Evolutionary conservation across 2,888 invertebrate species (phyloP).

Genomic region (Phasia obesa): DNA sequence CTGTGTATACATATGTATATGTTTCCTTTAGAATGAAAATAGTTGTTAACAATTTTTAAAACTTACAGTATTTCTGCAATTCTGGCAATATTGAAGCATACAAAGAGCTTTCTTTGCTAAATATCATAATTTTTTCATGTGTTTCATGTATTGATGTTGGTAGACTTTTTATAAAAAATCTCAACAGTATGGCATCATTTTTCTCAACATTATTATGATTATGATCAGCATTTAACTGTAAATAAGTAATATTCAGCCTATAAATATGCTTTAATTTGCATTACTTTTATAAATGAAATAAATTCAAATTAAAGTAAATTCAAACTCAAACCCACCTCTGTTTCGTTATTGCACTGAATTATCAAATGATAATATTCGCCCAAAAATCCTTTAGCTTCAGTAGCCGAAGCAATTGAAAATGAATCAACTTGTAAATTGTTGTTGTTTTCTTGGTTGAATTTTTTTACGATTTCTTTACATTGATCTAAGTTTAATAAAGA

Average conservation of each 20-base stretch:
- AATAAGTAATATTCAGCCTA: constrained; percentile 63
- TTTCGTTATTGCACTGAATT: constrained; percentile 61
- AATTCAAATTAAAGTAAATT: no score
- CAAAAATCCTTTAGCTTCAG: constrained; percentile 76
- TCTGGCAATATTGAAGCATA: constrained; percentile 74
- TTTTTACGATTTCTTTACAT: constrained; percentile 73
- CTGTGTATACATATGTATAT: no score
- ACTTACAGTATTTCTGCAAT: constrained; percentile 75
- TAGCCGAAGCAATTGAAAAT: constrained; percentile 64
- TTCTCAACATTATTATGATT: constrained; percentile 7
- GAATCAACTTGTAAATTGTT: constrained; percentile 66
- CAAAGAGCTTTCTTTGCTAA: constrained; percentile 76
- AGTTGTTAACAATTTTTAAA: background rate
- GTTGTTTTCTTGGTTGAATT: constrained; percentile 27
- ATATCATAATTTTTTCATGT: constrained; percentile 74
- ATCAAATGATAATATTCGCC: constrained; percentile 78
- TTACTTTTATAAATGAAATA: background rate
- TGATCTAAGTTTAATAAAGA: constrained; percentile 73
- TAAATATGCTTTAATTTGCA: constrained; percentile 72
- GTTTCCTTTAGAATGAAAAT: no score
- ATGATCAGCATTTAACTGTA: constrained; percentile 48
- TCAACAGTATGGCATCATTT: constrained; percentile 36
- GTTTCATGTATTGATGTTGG: constrained; percentile 75
- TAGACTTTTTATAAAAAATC: constrained; percentile 76
- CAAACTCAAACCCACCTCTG: constrained; percentile 33